These are phyloP conservation scores for Delia radicum DNA, from an alignment of 1,140 invertebrate genomes.

Conservation along the genomic window DNA sequence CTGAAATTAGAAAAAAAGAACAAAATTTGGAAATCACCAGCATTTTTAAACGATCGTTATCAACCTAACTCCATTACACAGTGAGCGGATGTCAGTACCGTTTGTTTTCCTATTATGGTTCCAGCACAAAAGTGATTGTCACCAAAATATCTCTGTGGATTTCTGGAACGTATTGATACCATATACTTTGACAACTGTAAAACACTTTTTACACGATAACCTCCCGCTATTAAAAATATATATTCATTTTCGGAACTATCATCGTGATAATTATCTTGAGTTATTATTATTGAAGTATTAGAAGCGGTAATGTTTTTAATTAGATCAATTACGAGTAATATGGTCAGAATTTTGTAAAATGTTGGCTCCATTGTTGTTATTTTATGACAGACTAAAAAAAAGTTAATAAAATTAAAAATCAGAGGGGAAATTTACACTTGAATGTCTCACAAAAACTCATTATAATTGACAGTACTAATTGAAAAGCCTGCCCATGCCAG, in stretches of 20 bases:
- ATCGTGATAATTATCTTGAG: too few species aligned
- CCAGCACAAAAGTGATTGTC: constrained; percentile 40
- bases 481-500: too few species aligned
- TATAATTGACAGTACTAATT: too few species aligned
- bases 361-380: too few species aligned
- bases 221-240: constrained; percentile 19
- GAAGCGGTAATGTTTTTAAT: too few species aligned
- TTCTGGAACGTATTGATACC: constrained; percentile 35
- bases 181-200: not conserved
- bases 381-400: too few species aligned
- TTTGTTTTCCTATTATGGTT: constrained; percentile 21
- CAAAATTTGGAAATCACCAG: not conserved
- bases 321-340: too few species aligned
- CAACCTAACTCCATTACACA: constrained; percentile 29
- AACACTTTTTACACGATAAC: not conserved
- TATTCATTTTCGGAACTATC: not conserved
- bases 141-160: constrained; percentile 25
- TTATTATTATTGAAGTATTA: too few species aligned
- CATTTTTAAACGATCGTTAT: not conserved
- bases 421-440: too few species aligned
- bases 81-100: constrained; percentile 33
- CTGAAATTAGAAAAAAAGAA: constrained; percentile 12
- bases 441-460: too few species aligned
- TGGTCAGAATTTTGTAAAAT: too few species aligned
- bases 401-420: too few species aligned